Base-by-base conservation (phyloP, 2,888 invertebrate genomes). In the Dioctria linearis region DNA sequence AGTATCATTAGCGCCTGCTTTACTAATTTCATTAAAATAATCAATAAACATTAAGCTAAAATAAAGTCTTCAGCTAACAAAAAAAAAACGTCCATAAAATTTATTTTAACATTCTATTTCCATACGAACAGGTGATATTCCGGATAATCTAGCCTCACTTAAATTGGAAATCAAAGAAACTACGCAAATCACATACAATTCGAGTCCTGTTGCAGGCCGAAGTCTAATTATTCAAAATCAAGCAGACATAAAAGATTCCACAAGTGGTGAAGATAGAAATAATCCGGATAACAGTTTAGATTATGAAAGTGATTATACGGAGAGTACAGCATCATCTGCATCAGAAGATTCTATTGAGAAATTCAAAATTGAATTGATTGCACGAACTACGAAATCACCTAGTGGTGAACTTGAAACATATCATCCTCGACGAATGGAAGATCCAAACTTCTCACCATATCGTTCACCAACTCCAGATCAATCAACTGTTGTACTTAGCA, bases 381-480 rank as follows among this genome's bases (percentile, higher is more conserved):
- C 88, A 0, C 85, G 88, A n/a, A 88, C 88, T 0, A 25, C 25
- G 2, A 85, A 85, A 5, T 87, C 88, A 11, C 85, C 86, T 25
- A 88, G 86, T 82, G 91, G 91, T 49, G 93, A 94, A 84, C 91
- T 93, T 83, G 91, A 92, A 75, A 93, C 93, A 0, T 94, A 94
- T 86, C 93, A 93, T 87, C 94, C 94, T 1, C 90, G 92, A 83
- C 90, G 90, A 82, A 92, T 92, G 89, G 84, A 85, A 3, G 87
- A 86, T 0, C 87, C 86, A 40, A 85, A 86, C 13, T 87, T 88
- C 51, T 88, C 88, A 2, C 88, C 88, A 0, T 88, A 87, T 79
- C 86, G 88, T 46, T 86, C 87, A 3, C 88, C 87, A 0, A 90
- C 90, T 25, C 90, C 90, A 59, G 91, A 91, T 78, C 89, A 91